Evolutionary conservation across 2,113 vertebrate species (phyloP).

Genomic region (Dissostichus mawsoni): DNA sequence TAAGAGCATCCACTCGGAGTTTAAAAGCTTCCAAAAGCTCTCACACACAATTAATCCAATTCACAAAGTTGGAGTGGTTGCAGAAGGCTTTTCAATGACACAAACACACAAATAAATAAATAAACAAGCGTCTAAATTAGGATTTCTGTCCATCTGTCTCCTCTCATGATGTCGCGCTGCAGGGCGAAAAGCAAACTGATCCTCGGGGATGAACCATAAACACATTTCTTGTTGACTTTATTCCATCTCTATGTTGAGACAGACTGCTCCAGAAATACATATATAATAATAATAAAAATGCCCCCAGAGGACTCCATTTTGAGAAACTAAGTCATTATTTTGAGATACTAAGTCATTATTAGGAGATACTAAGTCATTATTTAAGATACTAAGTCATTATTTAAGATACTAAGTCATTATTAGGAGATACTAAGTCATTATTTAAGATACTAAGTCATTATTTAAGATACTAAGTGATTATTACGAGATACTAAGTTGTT

Average conservation of each 20-base stretch:
- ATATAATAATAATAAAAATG: conserved; percentile 9
- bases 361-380: too few relatives aligned
- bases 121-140: conserved; percentile 5
- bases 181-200: conserved; percentile 51
- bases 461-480: too few relatives aligned
- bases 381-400: too few relatives aligned
- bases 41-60: conserved; percentile 1
- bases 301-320: conserved; percentile 18
- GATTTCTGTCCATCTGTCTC: conserved; percentile 41
- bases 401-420: too few relatives aligned
- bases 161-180: conserved; percentile 43
- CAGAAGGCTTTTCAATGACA: neutral
- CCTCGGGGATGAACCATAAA: conserved; percentile 74
- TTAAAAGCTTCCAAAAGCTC: conserved; percentile 2
- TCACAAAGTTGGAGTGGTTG: neutral
- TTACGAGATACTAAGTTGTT: too few relatives aligned
- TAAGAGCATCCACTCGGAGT: neutral
- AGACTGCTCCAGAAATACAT: conserved; percentile 71
- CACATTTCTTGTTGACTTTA: conserved; percentile 71
- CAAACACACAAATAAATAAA: neutral
- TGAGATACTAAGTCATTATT: too few relatives aligned
- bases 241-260: conserved; percentile 59
- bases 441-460: too few relatives aligned
- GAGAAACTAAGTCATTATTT: too few relatives aligned
- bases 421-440: too few relatives aligned